phyloP scores from a whole-genome alignment of 2,113 vertebrate species.

The Pachypanchax playfairii region DNA sequence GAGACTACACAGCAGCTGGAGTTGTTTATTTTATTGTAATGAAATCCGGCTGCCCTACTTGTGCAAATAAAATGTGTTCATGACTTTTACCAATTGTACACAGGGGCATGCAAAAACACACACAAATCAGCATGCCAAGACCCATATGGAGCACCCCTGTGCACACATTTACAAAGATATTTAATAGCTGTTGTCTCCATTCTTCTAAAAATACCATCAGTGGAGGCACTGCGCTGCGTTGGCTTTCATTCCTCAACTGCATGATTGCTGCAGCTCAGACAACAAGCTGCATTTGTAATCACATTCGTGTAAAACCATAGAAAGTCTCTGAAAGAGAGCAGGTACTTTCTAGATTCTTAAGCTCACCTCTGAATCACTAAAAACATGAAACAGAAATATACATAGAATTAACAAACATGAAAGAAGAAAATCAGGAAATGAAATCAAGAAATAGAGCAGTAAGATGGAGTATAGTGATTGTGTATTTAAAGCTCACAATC shows the following conservation, averaged over 20 bases:
- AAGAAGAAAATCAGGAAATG: too few relatives aligned
- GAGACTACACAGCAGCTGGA: constrained; percentile 16
- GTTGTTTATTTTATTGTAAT: constrained; percentile 17
- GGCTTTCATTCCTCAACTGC: constrained; percentile 20
- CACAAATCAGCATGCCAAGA: not conserved
- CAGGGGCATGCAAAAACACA: not conserved
- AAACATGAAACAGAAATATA: too few relatives aligned
- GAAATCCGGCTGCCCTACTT: constrained; percentile 3
- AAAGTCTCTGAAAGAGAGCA: constrained; percentile 12
- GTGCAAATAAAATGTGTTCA: constrained; percentile 9
- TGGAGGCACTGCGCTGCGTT: not conserved
- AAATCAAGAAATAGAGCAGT: too few relatives aligned
- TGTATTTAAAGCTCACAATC: too few relatives aligned
- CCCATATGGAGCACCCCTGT: not conserved
- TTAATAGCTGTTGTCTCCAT: constrained; percentile 16
- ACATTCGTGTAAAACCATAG: constrained; percentile 19
- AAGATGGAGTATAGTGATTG: too few relatives aligned
- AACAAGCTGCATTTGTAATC: constrained; percentile 19
- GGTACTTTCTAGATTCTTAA: constrained; percentile 36
- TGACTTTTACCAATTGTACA: not conserved
- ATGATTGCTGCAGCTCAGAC: constrained; percentile 42
- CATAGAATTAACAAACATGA: too few relatives aligned
- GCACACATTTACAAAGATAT: constrained; percentile 21
- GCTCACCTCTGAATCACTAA: not conserved
- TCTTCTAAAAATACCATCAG: constrained; percentile 32